These are phyloP conservation scores for Halisarca cf. caerulea DNA, from an alignment of 37 sponge, comb jelly and placozoan species.

Conservation along the genomic window DNA sequence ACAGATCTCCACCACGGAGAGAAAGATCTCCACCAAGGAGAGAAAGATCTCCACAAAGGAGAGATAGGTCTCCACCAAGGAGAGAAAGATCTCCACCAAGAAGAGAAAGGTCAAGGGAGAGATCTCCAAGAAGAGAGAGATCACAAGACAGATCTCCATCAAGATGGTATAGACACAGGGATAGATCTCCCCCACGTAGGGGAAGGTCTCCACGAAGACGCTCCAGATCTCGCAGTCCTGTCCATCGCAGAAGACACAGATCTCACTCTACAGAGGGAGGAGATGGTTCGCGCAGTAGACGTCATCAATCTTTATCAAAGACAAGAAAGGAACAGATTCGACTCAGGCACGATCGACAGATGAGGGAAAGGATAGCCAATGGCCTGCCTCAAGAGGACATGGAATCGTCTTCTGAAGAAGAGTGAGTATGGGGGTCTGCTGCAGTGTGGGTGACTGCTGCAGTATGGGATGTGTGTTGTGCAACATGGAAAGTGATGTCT, in stretches of 20 bases:
- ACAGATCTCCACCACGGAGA: constrained; percentile 2
- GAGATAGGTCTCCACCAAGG: constrained; percentile 24
- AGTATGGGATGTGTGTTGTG: no score
- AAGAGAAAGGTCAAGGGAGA: constrained; percentile 19
- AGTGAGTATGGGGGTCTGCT: no score
- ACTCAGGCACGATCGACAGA: no score
- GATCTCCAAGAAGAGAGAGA: background rate
- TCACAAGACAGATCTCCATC: constrained; percentile 4
- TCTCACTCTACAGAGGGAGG: background rate
- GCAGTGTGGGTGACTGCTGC: no score
- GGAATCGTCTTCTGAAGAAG: background rate
- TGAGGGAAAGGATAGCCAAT: background rate
- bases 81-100: constrained; percentile 26
- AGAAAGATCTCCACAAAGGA: constrained; percentile 25
- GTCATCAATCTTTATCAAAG: background rate
- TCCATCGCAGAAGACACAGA: background rate
- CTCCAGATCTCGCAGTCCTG: background rate
- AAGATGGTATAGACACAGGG: background rate
- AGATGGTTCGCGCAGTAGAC: background rate
- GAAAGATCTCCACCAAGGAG: constrained; percentile 22
- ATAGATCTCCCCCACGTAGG: constrained; percentile 15
- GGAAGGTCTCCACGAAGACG: constrained; percentile 20
- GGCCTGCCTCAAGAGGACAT: constrained; percentile 15
- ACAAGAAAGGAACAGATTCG: no score
- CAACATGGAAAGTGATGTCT: no score